These are phyloP conservation scores for Trissolcus japonicus DNA, from an alignment of 2,888 invertebrate genomes.

Conservation along the genomic window DNA sequence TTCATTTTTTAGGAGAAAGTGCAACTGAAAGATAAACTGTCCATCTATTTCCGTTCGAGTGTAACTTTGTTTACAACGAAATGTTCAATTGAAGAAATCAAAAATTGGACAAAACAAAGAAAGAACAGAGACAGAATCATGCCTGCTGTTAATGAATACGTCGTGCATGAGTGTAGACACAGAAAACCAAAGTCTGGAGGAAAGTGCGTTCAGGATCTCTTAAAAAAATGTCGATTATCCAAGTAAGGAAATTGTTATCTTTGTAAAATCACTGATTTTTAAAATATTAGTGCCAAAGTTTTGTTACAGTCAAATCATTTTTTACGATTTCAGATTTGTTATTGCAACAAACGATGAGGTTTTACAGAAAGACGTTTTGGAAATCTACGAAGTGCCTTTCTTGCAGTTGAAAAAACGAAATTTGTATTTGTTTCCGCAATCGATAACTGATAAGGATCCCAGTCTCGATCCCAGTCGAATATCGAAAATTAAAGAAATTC, in stretches of 20 bases:
- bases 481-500: not conserved
- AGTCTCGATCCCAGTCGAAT: not conserved
- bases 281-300: not conserved
- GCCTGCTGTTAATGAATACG: not conserved
- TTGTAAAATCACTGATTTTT: not conserved
- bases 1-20: not conserved
- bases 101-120: not conserved
- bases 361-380: not conserved
- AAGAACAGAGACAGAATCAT: not conserved
- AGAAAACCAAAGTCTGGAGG: not conserved
- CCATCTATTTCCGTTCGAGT: not conserved
- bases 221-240: not conserved
- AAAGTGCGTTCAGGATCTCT: not conserved
- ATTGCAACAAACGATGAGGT: not conserved
- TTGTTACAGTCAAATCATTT: not conserved
- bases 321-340: not conserved
- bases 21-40: not conserved
- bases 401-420: not conserved
- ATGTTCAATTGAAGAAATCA: not conserved
- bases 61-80: slow-evolving; percentile 4
- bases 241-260: not conserved
- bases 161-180: not conserved
- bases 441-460: not conserved
- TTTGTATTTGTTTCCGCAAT: not conserved
- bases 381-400: not conserved